Evolutionary conservation across 2,113 vertebrate genomes (phyloP), one percentile per base, ranked within the genome.

Genomic region (Callipepla squamata): DNA sequence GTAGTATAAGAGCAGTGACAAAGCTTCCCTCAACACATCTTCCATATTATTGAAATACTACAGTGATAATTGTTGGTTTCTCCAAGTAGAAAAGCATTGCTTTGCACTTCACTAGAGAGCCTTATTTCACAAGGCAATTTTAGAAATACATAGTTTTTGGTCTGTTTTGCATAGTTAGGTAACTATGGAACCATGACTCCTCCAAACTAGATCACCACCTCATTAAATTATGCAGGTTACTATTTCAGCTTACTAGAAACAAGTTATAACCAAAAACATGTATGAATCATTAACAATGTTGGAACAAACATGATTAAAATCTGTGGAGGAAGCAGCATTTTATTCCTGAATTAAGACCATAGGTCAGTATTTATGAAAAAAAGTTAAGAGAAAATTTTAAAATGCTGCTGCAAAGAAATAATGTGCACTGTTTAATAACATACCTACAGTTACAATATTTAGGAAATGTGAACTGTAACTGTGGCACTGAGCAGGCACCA

Each of bases 151-250:
- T 1, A 53, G 45, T 75, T 19, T 80, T 36, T 70, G 57, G 10
- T 18, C 50, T 57, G 20, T 16, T 57, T 69, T 84, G 25, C 4
- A 1, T 7, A 78, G 63, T 68, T 65, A 90, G 32, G 59, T 91
- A 51, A 34, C 48, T 91, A 48, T 19, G 48, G 44, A 81, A 89
- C 57, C 67, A 38, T 13, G 67, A 69, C 79, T 85, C 78, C 42
- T 42, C 3, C 0, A 82, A 85, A 87, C 75, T 13, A 80, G 69
- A 87, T 82, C n/a, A 8, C 65, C 26, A 9, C 76, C 89, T 85
- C 84, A 63, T 69, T 89, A 65, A n/a, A 87, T 89, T 82, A 85
- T 18, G 53, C 74, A 85, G 70, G 55, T 76, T 92, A 79, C 34
- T 75, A 32, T 45, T 81, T 75, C 58, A 87, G 44, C 47, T 68